Percentiles rank a stretch among this genome's conserved stretches.
Conservation (phyloP, 2,113 vertebrate species). For the Axis porcinus region DNA sequence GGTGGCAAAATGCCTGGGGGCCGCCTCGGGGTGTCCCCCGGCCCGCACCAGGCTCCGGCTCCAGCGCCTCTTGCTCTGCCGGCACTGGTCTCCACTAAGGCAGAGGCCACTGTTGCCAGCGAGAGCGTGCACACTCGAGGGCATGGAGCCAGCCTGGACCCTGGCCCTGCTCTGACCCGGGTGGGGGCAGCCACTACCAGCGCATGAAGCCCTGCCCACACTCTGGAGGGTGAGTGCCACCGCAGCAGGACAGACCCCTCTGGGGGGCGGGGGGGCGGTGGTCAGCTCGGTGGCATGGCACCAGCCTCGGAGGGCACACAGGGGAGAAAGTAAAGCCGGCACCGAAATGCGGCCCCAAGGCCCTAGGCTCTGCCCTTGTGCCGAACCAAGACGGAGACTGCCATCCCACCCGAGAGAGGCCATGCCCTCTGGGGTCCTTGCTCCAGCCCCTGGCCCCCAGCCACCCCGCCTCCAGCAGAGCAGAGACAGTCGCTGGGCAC, state of each 20-base stretch:
- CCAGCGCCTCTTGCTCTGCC: neutral
- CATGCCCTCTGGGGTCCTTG: neutral
- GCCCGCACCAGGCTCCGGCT: neutral
- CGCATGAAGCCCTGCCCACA: neutral
- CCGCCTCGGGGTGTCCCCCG: too few species aligned
- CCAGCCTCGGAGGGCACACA: neutral
- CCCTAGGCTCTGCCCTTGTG: neutral
- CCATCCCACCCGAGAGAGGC: neutral
- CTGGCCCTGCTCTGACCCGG: neutral
- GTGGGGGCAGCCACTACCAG: neutral
- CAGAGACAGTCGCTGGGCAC: neutral
- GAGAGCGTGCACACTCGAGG: neutral
- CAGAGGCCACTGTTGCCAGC: neutral
- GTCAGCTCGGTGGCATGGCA: neutral
- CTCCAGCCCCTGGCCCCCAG: neutral
- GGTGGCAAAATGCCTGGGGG: neutral
- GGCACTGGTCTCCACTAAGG: neutral
- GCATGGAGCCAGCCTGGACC: neutral
- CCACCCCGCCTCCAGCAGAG: neutral
- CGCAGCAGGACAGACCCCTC: neutral
- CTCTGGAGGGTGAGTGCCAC: too few species aligned
- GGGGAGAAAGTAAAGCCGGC: neutral
- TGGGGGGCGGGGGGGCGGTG: neutral
- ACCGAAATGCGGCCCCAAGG: neutral
- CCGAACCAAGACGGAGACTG: neutral